phyloP scores from a whole-genome alignment of 1,140 invertebrate species.

The Pseudomyrmex cubaensis region DNA sequence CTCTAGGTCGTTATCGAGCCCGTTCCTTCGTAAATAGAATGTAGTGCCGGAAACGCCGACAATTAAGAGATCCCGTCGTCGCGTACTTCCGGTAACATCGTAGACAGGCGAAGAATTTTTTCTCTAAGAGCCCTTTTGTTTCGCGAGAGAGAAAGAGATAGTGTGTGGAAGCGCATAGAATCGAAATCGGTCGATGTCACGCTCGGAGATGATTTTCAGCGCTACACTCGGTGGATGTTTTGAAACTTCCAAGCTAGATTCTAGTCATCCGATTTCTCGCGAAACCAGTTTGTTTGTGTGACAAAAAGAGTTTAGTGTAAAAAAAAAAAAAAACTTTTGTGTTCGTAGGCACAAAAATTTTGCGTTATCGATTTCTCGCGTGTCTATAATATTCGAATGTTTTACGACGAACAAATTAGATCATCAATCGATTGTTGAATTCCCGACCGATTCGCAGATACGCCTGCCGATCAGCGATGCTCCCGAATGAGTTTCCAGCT shows the following conservation, averaged over 20 bases:
- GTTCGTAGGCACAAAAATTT: too few species aligned
- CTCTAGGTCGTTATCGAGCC: constrained; percentile 70
- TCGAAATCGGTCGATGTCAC: background rate
- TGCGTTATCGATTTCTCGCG: too few species aligned
- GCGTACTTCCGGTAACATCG: constrained; percentile 36
- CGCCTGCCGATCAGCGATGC: constrained; percentile 49
- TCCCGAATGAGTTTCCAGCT: background rate
- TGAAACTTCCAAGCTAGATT: background rate
- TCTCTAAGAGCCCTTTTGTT: background rate
- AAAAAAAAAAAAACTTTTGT: too few species aligned
- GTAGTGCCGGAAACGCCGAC: constrained; percentile 60
- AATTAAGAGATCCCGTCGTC: background rate
- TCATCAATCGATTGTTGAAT: too few species aligned
- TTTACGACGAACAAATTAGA: too few species aligned
- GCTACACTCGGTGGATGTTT: background rate
- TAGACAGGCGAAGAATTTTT: constrained; percentile 25
- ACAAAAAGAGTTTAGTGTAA: too few species aligned
- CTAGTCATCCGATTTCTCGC: background rate
- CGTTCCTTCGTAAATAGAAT: constrained; percentile 70
- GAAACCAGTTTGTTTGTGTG: background rate
- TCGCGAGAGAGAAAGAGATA: background rate
- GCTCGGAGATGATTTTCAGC: background rate
- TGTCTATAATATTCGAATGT: too few species aligned
- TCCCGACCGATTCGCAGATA: background rate
- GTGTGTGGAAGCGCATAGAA: background rate